These are phyloP conservation scores for Entomobrya multifasciata DNA, from an alignment of 2,888 invertebrate species.

Conservation along the genomic window DNA sequence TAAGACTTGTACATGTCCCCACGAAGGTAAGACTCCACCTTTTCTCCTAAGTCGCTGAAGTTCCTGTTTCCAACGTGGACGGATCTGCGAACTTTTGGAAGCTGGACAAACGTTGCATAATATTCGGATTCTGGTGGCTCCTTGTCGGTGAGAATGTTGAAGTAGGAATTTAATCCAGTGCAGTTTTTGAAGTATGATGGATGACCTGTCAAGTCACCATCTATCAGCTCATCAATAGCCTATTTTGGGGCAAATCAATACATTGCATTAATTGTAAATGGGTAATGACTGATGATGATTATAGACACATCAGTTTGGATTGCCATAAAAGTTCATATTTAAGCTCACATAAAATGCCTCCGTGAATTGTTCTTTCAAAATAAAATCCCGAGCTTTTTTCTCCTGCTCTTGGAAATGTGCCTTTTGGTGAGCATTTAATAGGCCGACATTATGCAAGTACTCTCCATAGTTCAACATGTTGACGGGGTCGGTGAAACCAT, in stretches of 20 bases:
- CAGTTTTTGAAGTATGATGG: slow-evolving; percentile 87
- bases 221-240: not conserved
- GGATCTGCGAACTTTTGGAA: slow-evolving; percentile 85
- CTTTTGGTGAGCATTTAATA: slow-evolving; percentile 86
- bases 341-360: slow-evolving; percentile 86
- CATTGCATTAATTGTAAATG: too few species aligned
- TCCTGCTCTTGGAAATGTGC: slow-evolving; percentile 85
- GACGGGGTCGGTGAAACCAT: slow-evolving; percentile 90
- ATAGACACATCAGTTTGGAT: not conserved
- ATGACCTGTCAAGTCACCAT: slow-evolving; percentile 81
- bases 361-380: slow-evolving; percentile 85
- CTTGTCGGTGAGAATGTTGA: slow-evolving; percentile 86
- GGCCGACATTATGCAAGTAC: slow-evolving; percentile 89
- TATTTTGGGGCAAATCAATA: not conserved
- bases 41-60: slow-evolving; percentile 84
- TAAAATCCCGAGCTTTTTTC: slow-evolving; percentile 84
- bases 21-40: slow-evolving; percentile 88
- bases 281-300: too few species aligned
- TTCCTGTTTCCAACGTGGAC: slow-evolving; percentile 92
- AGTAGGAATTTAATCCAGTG: slow-evolving; percentile 89
- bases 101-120: slow-evolving; percentile 86
- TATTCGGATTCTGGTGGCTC: slow-evolving; percentile 82
- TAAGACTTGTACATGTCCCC: slow-evolving; percentile 86
- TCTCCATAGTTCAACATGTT: slow-evolving; percentile 90
- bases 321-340: too few species aligned